phyloP scores from a whole-genome alignment of 2,113 vertebrate species.

The Pogona vitticeps region DNA sequence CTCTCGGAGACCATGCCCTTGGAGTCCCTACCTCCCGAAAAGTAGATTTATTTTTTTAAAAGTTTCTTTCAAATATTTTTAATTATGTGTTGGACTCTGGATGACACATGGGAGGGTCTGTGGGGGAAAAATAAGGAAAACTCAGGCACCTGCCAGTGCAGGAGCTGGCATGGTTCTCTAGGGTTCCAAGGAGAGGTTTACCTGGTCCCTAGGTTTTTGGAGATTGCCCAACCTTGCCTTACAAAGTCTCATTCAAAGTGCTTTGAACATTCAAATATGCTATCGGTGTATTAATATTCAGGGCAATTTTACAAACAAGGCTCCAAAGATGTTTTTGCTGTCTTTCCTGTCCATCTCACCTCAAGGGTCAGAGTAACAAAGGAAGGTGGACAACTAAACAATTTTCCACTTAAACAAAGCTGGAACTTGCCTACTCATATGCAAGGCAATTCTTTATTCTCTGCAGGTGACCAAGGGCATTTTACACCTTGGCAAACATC shows the following conservation, averaged over 20 bases:
- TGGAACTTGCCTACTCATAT: not conserved
- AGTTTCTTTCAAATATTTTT: too few relatives aligned
- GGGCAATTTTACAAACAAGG: not conserved
- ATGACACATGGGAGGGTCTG: too few relatives aligned
- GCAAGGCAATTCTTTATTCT: not conserved
- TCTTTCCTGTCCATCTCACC: not conserved
- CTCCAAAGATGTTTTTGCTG: not conserved
- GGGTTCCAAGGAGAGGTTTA: too few relatives aligned
- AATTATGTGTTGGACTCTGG: too few relatives aligned
- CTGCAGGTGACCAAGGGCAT: not conserved
- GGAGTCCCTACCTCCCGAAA: too few relatives aligned
- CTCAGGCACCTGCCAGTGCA: too few relatives aligned
- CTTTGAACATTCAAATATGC: not conserved
- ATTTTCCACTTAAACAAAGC: conserved; percentile 8
- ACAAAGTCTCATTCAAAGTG: not conserved
- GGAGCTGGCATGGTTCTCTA: too few relatives aligned
- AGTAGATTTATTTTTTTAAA: too few relatives aligned
- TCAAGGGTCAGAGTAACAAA: not conserved
- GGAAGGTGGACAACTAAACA: not conserved
- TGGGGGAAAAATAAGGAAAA: too few relatives aligned
- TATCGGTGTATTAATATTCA: not conserved
- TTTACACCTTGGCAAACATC: not conserved
- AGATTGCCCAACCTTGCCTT: not conserved
- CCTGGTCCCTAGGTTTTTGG: too few relatives aligned
- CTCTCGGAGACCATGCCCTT: too few relatives aligned